Evolutionary conservation across 2,888 invertebrate species (phyloP).

Genomic region (Drosophila meridiana): DNA sequence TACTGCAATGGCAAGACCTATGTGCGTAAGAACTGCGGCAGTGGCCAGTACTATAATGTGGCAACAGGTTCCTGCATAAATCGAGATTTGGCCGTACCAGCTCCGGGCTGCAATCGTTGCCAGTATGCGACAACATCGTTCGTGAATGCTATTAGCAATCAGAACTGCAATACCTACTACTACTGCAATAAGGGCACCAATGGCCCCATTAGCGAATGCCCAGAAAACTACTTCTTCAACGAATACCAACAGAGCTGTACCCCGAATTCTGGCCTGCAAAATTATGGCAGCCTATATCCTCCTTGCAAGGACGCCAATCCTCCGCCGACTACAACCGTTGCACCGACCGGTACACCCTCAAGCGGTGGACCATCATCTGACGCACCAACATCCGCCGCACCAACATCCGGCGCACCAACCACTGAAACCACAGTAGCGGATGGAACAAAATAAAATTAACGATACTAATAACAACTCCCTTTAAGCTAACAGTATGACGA

Average conservation of each 20-base stretch:
- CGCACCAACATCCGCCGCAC: no score
- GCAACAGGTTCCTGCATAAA: accelerated
- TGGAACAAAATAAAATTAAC: no score
- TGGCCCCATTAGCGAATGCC: accelerated
- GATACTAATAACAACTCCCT: neutral
- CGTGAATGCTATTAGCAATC: slow-evolving; percentile 43
- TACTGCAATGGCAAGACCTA: slow-evolving; percentile 16
- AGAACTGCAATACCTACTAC: slow-evolving; percentile 42
- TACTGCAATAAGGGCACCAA: slow-evolving; percentile 38
- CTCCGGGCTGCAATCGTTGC: slow-evolving; percentile 56
- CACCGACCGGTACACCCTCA: no score
- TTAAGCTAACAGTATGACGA: neutral
- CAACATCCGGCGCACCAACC: no score
- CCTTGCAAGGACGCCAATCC: neutral
- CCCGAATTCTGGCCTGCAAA: accelerated
- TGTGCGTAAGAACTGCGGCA: slow-evolving; percentile 12
- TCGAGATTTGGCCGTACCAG: slow-evolving; percentile 38
- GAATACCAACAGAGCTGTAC: slow-evolving; percentile 47
- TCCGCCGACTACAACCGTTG: neutral
- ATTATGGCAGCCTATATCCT: slow-evolving; percentile 19
- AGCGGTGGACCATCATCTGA: no score
- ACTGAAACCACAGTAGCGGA: no score
- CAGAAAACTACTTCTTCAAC: slow-evolving; percentile 8
- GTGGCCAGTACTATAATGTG: slow-evolving; percentile 38
- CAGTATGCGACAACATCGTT: slow-evolving; percentile 26